phyloP scores from a whole-genome alignment of 2,888 invertebrate species.

The Epinotia ramella region DNA sequence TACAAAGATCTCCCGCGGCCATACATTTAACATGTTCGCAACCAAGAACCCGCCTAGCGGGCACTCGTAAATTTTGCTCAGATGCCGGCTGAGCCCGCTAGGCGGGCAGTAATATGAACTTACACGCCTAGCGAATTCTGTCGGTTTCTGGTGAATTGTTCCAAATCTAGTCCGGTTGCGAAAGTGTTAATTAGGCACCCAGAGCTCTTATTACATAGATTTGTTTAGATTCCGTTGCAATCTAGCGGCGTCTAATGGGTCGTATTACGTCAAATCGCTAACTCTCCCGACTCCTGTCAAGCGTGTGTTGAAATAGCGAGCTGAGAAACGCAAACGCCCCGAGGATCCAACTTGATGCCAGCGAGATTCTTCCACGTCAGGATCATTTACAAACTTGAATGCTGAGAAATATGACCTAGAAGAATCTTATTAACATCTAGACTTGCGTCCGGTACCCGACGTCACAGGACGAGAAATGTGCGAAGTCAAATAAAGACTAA shows the following conservation, averaged over 20 bases:
- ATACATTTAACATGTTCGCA: no score
- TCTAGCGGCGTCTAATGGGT: constrained; percentile 17
- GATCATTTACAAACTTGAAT: background rate
- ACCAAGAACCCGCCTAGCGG: no score
- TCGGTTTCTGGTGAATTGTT: no score
- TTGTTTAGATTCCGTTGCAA: constrained; percentile 10
- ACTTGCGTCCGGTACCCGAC: constrained; percentile 14
- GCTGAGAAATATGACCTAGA: background rate
- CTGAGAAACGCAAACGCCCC: background rate
- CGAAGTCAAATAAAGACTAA: constrained; percentile 24
- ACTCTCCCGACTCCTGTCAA: background rate
- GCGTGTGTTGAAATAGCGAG: background rate
- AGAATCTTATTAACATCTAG: constrained; percentile 2
- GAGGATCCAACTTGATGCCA: constrained; percentile 2
- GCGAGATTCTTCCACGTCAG: constrained; percentile 6
- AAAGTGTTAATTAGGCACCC: no score
- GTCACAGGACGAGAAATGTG: constrained; percentile 24
- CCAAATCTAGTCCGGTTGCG: no score
- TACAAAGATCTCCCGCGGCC: background rate
- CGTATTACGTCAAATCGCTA: constrained; percentile 19
- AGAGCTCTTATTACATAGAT: no score
- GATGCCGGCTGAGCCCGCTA: no score
- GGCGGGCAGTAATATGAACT: no score
- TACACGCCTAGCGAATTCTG: no score
- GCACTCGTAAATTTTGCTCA: no score